Conservation (phyloP, 2,113 vertebrate genomes). For the Sorex fumeus region DNA sequence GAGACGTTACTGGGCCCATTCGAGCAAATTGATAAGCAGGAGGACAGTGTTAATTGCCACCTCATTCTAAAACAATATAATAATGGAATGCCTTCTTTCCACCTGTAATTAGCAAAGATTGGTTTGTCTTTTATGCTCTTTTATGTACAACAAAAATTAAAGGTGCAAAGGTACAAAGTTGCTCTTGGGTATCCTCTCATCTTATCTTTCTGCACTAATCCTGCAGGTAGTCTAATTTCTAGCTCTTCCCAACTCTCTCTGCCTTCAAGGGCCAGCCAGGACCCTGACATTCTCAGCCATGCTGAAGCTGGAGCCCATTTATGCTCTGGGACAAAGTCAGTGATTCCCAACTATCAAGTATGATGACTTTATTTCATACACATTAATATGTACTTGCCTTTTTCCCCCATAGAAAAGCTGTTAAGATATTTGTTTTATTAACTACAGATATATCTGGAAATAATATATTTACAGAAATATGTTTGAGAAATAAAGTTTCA, state of each 20-base stretch:
- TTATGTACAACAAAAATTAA: background rate
- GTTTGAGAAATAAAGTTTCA: slow-evolving; percentile 37
- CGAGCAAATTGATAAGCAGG: too few species aligned
- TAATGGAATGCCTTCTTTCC: background rate
- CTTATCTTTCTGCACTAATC: background rate
- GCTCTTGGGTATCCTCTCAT: background rate
- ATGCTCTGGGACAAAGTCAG: background rate
- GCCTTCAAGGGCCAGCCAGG: background rate
- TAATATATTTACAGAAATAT: background rate
- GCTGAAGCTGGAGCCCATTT: background rate
- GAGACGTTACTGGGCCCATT: too few species aligned
- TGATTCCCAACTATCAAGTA: background rate
- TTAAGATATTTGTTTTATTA: background rate
- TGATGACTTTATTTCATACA: background rate
- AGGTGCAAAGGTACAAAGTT: background rate
- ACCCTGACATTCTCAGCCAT: background rate
- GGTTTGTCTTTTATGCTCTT: background rate
- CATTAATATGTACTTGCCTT: background rate
- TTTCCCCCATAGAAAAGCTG: background rate
- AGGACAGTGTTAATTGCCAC: background rate
- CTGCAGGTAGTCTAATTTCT: background rate
- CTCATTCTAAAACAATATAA: background rate
- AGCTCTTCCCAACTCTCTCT: background rate
- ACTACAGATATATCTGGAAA: background rate
- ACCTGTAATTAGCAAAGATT: background rate